Base-by-base conservation (phyloP, 2,888 invertebrate genomes). In the Zaprionus lineosus region DNA sequence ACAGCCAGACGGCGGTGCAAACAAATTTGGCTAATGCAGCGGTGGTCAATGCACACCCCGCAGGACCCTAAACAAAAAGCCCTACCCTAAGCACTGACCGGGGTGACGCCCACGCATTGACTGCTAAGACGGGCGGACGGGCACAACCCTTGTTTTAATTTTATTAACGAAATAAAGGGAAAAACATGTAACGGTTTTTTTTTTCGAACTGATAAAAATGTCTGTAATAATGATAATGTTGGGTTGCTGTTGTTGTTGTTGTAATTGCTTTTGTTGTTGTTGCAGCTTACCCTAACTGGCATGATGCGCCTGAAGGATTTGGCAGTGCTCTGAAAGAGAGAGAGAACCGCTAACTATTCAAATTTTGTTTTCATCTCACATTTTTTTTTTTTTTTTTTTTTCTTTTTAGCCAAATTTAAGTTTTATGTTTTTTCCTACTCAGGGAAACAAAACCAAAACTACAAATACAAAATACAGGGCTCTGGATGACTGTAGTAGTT, bases 281-380 rank as follows among this genome's bases (percentile, higher is more conserved):
- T 78, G 74, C 82, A 76, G 84, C 78, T 87, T 87, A 87, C 87
- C 87, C 88, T 88, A 84, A 88, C 88, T 86, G 88, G 88, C 87
- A 88, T 86, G 73, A 87, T 69, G 70, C 88, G 86, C 86, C 87
- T 82, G 79, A 87, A 78, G 66, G 85, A 56, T 57, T 86, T 73
- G 74, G 74, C 77, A 77, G 84, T 82, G 82, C 66, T 74, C 87
- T 87, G 87, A 81, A 88, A 88, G 69, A 84, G 67, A 84, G 65
- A 86, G 62, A 82, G 36, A 74, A 76, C 86, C 78, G 68, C 81
- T 48, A 37, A 24, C 53, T 79, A 81, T 79, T 79, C 76, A 86
- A 75, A 72, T 76, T 72, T 67, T 56, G 57, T 58, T 68, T 73
- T 51, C 66, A 41, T 29, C 44, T 62, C 51, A 40, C 50, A 34